Evolutionary conservation across 2,888 invertebrate species (phyloP), one percentile per base, ranked within the genome.

Genomic region (Tribolium freemani): DNA sequence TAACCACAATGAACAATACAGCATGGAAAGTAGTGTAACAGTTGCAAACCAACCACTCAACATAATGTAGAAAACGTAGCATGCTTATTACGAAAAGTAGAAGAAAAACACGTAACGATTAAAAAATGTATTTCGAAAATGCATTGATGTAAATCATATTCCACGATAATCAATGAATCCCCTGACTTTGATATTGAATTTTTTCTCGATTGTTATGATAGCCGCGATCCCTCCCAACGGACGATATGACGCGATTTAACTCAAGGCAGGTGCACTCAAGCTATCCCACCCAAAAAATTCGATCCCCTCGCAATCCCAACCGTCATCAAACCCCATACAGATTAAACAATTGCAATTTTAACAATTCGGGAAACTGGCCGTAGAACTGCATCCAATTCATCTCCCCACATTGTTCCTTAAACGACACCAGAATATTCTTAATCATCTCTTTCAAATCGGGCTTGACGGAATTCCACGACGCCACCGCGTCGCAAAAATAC

Each of bases 401-500:
- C 76, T 97, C 96, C 75, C 98, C 98, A 74, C 96, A 96, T 88
- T 99, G 97, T 83, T 93, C 93, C 89, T 97, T 98, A 87, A 99
- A 98, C 61, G 96, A 96, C 87, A 95, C 94, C 78, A 99, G 90
- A 83, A 99, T 99, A 94, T 95, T 86, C 38, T 83, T 78, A 44
- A 99, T 98, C 94, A 96, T 97, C 82, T 97, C 96, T 88, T 97
- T 98, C 70, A 99, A 90, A 86, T 99, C 98, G 5, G 97, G 96
- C 80, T 93, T 93, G 53, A 94, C 92, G 20, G 81, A 79, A 57
- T 83, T 83, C 99, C 99, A 99, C 1, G 98, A 99, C 16, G 98
- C 99, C 38, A 99, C 95, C 5, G 99, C 99, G 89, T 99, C 99
- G 87, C 99, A 99, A 90, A 99, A 98, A 90, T 94, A 99, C 88